These are phyloP conservation scores for Perca schrenkii DNA, from an alignment of 2,113 vertebrate species.

Conservation along the genomic window DNA sequence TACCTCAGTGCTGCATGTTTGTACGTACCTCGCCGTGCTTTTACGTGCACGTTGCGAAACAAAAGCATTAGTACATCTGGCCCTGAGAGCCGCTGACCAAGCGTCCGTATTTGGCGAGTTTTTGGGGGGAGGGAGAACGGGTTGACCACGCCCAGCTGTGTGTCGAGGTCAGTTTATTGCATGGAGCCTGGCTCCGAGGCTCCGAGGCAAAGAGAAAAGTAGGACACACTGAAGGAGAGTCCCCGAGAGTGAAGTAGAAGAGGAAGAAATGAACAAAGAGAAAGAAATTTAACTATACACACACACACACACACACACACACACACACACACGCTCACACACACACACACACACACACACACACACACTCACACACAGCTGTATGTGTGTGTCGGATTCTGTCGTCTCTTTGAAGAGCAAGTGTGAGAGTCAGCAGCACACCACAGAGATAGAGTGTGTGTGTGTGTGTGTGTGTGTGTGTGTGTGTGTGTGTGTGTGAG, in stretches of 20 bases:
- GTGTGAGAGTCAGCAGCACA: constrained; percentile 62
- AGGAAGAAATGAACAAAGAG: constrained; percentile 66
- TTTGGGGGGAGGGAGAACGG: too few relatives aligned
- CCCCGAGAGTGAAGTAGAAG: constrained; percentile 15
- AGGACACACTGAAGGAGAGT: constrained; percentile 51
- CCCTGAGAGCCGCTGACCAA: too few relatives aligned
- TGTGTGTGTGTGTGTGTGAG: constrained; percentile 38
- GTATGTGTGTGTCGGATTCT: constrained; percentile 29
- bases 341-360: constrained; percentile 22
- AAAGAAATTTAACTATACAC: constrained; percentile 46
- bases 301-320: constrained; percentile 17
- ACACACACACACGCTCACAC: constrained; percentile 26
- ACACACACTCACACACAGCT: constrained; percentile 29
- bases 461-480: constrained; percentile 30
- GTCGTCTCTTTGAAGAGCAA: constrained; percentile 62
- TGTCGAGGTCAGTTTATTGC: constrained; percentile 6
- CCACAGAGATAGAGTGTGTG: constrained; percentile 56
- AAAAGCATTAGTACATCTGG: too few relatives aligned
- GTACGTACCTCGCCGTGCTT: too few relatives aligned
- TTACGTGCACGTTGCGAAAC: too few relatives aligned
- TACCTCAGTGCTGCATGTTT: too few relatives aligned
- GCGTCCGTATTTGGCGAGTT: too few relatives aligned
- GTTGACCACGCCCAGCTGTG: neutral
- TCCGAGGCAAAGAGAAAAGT: constrained; percentile 41
- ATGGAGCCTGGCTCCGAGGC: constrained; percentile 2